Evolutionary conservation across 1,140 invertebrate species (phyloP), one percentile per base, ranked within the genome.

Genomic region (Leptopilina clavipes): DNA sequence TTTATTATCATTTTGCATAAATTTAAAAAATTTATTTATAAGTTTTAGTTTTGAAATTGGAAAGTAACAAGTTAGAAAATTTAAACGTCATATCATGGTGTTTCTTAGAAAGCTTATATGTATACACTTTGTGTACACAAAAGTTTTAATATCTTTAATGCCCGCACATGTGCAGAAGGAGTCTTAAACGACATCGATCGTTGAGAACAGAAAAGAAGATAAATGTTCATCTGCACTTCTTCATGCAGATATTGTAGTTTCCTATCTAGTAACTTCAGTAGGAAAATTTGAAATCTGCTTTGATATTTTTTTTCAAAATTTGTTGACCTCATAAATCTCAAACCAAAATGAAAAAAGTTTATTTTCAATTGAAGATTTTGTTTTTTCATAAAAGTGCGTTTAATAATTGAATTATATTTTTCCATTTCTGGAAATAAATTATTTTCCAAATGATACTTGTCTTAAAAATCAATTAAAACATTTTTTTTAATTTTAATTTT

Each of bases 121-220:
- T 6, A 45, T 1, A 45, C 11, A 14, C 44, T 45, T 45, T 14
- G 14, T 14, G 14, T n/a, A 52, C n/a, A 52, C 0, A 52, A 52
- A 52, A 52, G 17, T 52, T 52, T n/a, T 52, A n/a, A 12, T 59
- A 59, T 59, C 11, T 45, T 45, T 22, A 1, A 19, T 10, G 54
- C 1, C 10, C 22, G 25, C 59, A 65, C 59, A 65, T 65, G 59
- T 65, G 59, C 59, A 65, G 59, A 65, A 65, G 59, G 59, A n/a
- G 59, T 65, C 59, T 31, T 14, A 0, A 65, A 31, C 59, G 59
- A 65, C 59, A 65, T 65, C 59, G 59, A 65, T 65, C 59, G 59
- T 37, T 11, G 59, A 31, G 12, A 10, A 7, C 0, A 31, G 59
- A 65, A n/a, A 65, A 65, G 59, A 65, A 65, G 59, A 65, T 65